Evolutionary conservation across 2,888 invertebrate species (phyloP).

Genomic region (Linnaemya tessellans): DNA sequence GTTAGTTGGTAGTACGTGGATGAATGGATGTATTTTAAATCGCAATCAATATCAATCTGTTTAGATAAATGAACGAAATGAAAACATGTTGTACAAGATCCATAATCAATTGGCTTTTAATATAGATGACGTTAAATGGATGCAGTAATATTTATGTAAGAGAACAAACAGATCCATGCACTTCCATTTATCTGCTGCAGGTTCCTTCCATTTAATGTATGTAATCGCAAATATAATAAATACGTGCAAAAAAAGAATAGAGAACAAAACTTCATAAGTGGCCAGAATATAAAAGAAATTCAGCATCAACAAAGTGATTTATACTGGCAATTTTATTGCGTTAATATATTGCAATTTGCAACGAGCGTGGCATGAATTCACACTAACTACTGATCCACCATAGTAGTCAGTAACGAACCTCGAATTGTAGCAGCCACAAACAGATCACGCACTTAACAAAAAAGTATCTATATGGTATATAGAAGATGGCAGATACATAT

Average conservation of each 20-base stretch:
- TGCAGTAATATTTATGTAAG: conserved; percentile 62
- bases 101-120: conserved; percentile 74
- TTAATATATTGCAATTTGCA: conserved; percentile 72
- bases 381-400: conserved; percentile 67
- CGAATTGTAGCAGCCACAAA: conserved; percentile 54
- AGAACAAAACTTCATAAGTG: no score
- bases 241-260: no score
- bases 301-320: no score
- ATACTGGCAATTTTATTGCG: conserved; percentile 65
- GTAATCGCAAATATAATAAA: neutral
- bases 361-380: conserved; percentile 71
- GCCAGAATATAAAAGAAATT: no score
- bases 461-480: neutral
- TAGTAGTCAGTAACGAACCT: conserved; percentile 28
- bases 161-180: conserved; percentile 20
- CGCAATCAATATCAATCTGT: conserved; percentile 65
- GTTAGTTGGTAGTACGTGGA: conserved; percentile 20
- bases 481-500: neutral
- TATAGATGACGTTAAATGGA: conserved; percentile 71
- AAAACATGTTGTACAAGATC: conserved; percentile 68
- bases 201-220: neutral
- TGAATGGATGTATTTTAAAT: conserved; percentile 55
- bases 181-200: neutral
- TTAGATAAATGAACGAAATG: conserved; percentile 68
- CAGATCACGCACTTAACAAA: conserved; percentile 69